Evolutionary conservation across 2,888 invertebrate species (phyloP).

Genomic region (Cordilura impudica): DNA sequence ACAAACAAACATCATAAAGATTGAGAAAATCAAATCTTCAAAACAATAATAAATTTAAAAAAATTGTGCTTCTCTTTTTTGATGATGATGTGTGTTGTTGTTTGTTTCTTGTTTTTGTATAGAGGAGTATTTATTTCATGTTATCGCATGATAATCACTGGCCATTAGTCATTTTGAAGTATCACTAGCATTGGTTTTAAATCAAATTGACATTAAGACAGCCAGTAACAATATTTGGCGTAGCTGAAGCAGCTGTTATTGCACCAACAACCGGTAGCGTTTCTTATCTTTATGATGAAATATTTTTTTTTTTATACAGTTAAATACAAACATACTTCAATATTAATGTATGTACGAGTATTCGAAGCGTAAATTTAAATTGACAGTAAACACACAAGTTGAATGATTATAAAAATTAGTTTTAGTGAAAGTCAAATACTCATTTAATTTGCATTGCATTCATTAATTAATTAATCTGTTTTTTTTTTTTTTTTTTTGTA

Average conservation of each 20-base stretch:
- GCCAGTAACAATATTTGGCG: constrained; percentile 19
- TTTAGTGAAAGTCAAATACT: constrained; percentile 28
- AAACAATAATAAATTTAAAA: constrained; percentile 57
- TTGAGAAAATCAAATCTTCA: constrained; percentile 6
- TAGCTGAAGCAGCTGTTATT: constrained; percentile 56
- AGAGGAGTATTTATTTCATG: constrained; percentile 22
- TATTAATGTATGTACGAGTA: neutral
- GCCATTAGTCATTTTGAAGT: constrained; percentile 75
- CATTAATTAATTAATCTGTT: constrained; percentile 51
- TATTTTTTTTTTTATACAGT: constrained; percentile 35
- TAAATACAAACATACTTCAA: neutral
- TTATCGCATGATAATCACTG: constrained; percentile 76
- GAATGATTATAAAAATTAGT: constrained; percentile 22
- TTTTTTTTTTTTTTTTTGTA: constrained; percentile 1
- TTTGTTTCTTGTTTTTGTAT: constrained; percentile 66
- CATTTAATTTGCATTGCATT: constrained; percentile 26
- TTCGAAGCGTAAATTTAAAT: constrained; percentile 49
- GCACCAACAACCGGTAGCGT: constrained; percentile 56
- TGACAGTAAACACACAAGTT: constrained; percentile 49
- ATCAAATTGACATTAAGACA: constrained; percentile 53
- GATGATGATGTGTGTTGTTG: constrained; percentile 61
- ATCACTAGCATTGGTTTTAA: constrained; percentile 52
- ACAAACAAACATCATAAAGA: constrained; percentile 1
- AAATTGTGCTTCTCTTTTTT: constrained; percentile 69
- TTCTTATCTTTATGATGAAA: constrained; percentile 57